phyloP scores from a whole-genome alignment of 2,888 invertebrate genomes.

The Lithophane socia region DNA sequence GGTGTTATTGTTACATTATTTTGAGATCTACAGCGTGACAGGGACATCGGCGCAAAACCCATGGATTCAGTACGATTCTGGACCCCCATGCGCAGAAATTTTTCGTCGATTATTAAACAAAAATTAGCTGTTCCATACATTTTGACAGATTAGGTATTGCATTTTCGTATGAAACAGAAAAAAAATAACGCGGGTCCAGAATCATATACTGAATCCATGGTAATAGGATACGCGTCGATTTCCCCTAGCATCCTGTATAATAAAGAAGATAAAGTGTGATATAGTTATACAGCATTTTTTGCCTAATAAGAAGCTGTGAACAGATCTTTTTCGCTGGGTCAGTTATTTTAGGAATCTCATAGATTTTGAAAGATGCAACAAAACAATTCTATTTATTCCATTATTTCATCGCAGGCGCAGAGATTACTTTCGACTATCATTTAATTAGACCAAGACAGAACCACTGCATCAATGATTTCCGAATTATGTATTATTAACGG shows the following conservation, averaged over 20 bases:
- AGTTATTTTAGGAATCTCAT: not conserved
- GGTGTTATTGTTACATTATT: constrained; percentile 22
- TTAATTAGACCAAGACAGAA: not conserved
- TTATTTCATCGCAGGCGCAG: too few species aligned
- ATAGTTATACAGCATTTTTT: not conserved
- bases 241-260: too few species aligned
- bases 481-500: not conserved
- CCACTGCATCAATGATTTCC: not conserved
- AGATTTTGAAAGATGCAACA: not conserved
- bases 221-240: too few species aligned
- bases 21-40: not conserved
- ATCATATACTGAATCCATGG: too few species aligned
- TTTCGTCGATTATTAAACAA: too few species aligned
- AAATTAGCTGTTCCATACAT: too few species aligned
- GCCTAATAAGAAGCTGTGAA: not conserved
- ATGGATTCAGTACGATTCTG: too few species aligned
- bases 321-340: not conserved
- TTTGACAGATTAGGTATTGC: too few species aligned
- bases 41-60: too few species aligned
- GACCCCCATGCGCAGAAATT: too few species aligned
- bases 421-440: not conserved
- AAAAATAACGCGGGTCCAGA: too few species aligned
- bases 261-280: not conserved
- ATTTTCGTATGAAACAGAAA: too few species aligned
- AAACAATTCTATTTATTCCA: not conserved